Evolutionary conservation across 2,888 invertebrate species (phyloP).

Genomic region (Melieria crassipennis): DNA sequence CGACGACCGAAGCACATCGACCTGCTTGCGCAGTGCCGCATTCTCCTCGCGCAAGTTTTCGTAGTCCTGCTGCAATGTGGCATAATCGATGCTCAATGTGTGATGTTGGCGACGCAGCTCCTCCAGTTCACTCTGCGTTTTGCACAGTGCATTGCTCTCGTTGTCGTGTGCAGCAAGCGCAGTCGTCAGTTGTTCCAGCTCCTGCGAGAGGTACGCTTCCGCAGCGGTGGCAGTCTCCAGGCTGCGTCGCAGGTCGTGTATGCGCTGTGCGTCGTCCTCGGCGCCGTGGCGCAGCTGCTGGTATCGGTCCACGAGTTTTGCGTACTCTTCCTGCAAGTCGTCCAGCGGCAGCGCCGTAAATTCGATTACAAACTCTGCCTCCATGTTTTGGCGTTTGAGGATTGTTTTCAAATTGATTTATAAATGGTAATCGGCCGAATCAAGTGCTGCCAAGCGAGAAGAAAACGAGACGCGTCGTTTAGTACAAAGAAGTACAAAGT

Average conservation of each 20-base stretch:
- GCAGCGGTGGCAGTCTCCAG: conserved; percentile 59
- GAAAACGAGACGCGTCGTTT: neutral
- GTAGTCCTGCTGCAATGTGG: conserved; percentile 53
- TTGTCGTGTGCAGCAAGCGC: conserved; percentile 10
- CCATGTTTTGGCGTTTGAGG: conserved; percentile 22
- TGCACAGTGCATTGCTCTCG: conserved; percentile 3
- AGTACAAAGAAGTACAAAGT: no score
- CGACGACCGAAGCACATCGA: conserved; percentile 39
- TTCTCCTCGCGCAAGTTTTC: conserved; percentile 49
- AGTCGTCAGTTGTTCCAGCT: conserved; percentile 53
- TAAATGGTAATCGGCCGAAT: conserved; percentile 3
- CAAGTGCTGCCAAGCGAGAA: conserved; percentile 3
- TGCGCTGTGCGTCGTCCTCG: conserved; percentile 59
- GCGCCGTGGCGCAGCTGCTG: conserved; percentile 49
- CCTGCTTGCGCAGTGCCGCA: conserved; percentile 40
- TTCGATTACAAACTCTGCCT: conserved; percentile 25
- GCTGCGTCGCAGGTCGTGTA: conserved; percentile 60
- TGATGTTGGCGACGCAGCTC: conserved; percentile 51
- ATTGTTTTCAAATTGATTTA: neutral
- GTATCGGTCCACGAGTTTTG: conserved; percentile 52
- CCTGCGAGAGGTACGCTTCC: conserved; percentile 57
- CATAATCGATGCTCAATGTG: conserved; percentile 45
- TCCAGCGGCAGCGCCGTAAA: conserved; percentile 44
- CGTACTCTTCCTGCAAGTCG: conserved; percentile 62
- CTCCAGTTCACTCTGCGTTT: conserved; percentile 47